A percentile compares a stretch with the other conserved stretches of the same genome.
These are phyloP conservation scores for Callimorpha dominula DNA, from an alignment of 2,888 invertebrate species.

Conservation along the genomic window DNA sequence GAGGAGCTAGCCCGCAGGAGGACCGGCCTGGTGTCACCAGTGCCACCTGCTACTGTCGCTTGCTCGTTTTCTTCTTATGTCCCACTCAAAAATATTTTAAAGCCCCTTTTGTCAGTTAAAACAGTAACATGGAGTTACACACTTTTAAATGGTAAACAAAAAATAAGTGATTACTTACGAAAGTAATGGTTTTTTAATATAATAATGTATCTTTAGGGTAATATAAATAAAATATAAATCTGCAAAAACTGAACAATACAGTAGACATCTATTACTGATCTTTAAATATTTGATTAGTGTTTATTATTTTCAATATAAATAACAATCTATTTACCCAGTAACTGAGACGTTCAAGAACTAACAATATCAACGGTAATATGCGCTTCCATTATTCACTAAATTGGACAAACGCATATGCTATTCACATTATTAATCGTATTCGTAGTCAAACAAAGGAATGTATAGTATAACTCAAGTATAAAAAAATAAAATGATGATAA, in stretches of 20 bases:
- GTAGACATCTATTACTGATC: not conserved
- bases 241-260: not conserved
- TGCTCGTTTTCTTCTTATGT: slow-evolving; percentile 45
- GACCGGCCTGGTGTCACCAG: slow-evolving; percentile 29
- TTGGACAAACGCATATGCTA: slow-evolving; percentile 22
- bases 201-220: not conserved
- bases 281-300: not conserved
- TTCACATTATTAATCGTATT: slow-evolving; percentile 15
- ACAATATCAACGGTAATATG: not conserved
- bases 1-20: slow-evolving; percentile 79
- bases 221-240: not conserved
- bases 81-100: slow-evolving; percentile 18
- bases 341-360: not conserved
- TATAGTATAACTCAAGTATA: not conserved
- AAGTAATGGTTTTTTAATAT: not conserved
- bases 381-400: not conserved
- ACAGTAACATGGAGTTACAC: not conserved
- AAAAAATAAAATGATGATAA: not conserved
- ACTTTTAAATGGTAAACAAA: not conserved
- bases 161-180: not conserved
- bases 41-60: slow-evolving; percentile 45
- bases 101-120: not conserved
- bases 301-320: not conserved
- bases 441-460: slow-evolving; percentile 36
- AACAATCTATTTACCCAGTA: not conserved